Percentiles rank a stretch among this genome's conserved stretches.
Evolutionary conservation across 1,140 invertebrate genomes (phyloP).

Genomic region (Platyscapa corneri): DNA sequence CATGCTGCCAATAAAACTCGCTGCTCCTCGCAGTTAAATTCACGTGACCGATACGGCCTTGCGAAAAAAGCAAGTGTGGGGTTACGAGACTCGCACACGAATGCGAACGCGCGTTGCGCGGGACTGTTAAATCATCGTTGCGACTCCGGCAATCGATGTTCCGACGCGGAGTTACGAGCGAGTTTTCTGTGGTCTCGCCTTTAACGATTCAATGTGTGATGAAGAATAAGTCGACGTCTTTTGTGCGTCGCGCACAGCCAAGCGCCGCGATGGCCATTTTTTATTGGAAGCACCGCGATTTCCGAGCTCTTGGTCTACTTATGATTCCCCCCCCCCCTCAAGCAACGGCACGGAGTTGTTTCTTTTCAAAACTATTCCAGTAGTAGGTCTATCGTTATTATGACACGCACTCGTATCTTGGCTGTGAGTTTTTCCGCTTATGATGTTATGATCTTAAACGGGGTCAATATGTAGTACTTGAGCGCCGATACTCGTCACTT

Average conservation of each 20-base stretch:
- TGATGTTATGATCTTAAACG: too few species aligned
- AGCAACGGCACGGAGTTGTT: too few species aligned
- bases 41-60: not conserved
- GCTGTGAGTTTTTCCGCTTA: too few species aligned
- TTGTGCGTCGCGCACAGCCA: too few species aligned
- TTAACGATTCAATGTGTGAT: constrained; percentile 10
- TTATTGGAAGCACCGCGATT: not conserved
- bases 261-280: not conserved
- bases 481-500: too few species aligned
- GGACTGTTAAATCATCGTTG: constrained; percentile 17
- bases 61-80: not conserved
- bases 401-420: too few species aligned
- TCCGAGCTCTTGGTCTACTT: not conserved
- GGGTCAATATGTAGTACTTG: too few species aligned
- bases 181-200: not conserved
- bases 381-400: too few species aligned
- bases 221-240: not conserved
- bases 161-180: not conserved
- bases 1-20: constrained; percentile 15
- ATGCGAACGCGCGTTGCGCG: not conserved
- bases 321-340: not conserved
- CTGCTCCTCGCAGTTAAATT: not conserved
- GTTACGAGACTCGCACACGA: not conserved
- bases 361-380: too few species aligned
- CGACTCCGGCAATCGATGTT: constrained; percentile 7